Evolutionary conservation across 1,140 invertebrate genomes (phyloP).

Genomic region (Drosophila bipectinata): DNA sequence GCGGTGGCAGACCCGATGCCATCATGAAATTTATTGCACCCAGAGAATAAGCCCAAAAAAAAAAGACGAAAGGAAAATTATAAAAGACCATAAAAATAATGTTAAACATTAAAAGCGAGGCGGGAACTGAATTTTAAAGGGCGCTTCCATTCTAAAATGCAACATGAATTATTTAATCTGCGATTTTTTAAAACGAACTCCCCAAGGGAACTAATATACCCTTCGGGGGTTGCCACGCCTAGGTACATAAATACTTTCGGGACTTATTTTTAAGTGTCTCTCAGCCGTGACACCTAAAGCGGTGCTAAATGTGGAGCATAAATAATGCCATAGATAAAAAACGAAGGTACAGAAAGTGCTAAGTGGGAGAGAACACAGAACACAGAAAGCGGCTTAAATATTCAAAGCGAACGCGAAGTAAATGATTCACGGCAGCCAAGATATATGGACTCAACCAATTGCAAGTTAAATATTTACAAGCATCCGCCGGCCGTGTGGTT

Average conservation of each 20-base stretch:
- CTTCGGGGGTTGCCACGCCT: background rate
- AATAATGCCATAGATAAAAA: slow-evolving; percentile 65
- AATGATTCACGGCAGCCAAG: slow-evolving; percentile 60
- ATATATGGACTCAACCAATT: slow-evolving; percentile 58
- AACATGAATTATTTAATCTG: slow-evolving; percentile 5
- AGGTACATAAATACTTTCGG: slow-evolving; percentile 41
- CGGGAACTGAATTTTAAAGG: too few relatives aligned
- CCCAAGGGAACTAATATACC: slow-evolving; percentile 18
- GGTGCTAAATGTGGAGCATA: slow-evolving; percentile 42
- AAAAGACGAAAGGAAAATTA: slow-evolving; percentile 13
- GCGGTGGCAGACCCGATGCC: slow-evolving; percentile 13
- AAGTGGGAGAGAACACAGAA: slow-evolving; percentile 7
- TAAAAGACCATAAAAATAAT: slow-evolving; percentile 31
- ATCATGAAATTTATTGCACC: slow-evolving; percentile 64
- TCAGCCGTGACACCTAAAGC: slow-evolving; percentile 38
- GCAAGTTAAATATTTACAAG: slow-evolving; percentile 75
- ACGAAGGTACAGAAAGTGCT: slow-evolving; percentile 9
- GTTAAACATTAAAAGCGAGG: slow-evolving; percentile 6
- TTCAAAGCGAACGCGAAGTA: slow-evolving; percentile 60
- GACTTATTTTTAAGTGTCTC: slow-evolving; percentile 56
- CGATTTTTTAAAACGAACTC: slow-evolving; percentile 3
- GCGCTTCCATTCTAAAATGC: background rate
- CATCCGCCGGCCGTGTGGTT: background rate
- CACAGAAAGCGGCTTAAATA: slow-evolving; percentile 31
- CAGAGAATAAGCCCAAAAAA: slow-evolving; percentile 32